Percentiles rank a stretch among this genome's conserved stretches.
phyloP scores from a whole-genome alignment of 2,797 vertebrate genomes.

The Spea hammondii region DNA sequence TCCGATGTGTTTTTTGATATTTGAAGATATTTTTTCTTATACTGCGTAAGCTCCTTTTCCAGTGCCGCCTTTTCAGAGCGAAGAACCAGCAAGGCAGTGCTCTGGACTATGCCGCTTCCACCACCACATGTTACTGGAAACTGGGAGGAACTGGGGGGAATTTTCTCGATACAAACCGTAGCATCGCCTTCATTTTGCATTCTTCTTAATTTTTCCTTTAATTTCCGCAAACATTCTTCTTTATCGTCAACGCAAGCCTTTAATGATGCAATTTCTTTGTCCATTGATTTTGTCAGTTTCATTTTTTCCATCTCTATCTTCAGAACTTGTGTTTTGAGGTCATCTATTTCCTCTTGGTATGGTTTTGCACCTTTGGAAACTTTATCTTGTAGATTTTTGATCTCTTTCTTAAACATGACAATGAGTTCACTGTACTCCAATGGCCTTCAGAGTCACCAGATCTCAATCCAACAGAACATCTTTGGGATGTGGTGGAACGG shows the following conservation, averaged over 20 bases:
- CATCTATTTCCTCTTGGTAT: slow-evolving; percentile 73
- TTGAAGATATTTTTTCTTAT: slow-evolving; percentile 71
- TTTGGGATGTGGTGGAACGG: too few relatives aligned
- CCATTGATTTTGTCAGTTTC: slow-evolving; percentile 66
- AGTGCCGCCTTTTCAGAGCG: slow-evolving; percentile 75
- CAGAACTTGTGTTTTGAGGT: slow-evolving; percentile 73
- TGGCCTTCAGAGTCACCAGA: too few relatives aligned
- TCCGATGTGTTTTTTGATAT: slow-evolving; percentile 64
- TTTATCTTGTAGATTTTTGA: too few relatives aligned
- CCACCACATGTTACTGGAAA: slow-evolving; percentile 68
- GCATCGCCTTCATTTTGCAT: slow-evolving; percentile 72
- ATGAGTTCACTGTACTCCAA: too few relatives aligned
- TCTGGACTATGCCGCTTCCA: slow-evolving; percentile 72
- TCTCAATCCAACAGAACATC: too few relatives aligned
- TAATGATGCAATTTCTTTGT: slow-evolving; percentile 70
- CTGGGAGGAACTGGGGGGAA: slow-evolving; percentile 39
- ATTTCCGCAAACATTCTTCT: slow-evolving; percentile 72
- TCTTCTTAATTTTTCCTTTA: slow-evolving; percentile 79
- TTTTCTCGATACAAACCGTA: slow-evolving; percentile 59
- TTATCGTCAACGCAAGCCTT: slow-evolving; percentile 68
- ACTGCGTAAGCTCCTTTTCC: slow-evolving; percentile 71
- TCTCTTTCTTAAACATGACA: too few relatives aligned
- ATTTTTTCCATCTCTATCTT: slow-evolving; percentile 75
- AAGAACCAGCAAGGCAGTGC: slow-evolving; percentile 68
- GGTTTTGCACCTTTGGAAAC: slow-evolving; percentile 65